Evolutionary conservation across 2,113 vertebrate genomes (phyloP), one percentile per base, ranked within the genome.

Genomic region (Euleptes europaea): DNA sequence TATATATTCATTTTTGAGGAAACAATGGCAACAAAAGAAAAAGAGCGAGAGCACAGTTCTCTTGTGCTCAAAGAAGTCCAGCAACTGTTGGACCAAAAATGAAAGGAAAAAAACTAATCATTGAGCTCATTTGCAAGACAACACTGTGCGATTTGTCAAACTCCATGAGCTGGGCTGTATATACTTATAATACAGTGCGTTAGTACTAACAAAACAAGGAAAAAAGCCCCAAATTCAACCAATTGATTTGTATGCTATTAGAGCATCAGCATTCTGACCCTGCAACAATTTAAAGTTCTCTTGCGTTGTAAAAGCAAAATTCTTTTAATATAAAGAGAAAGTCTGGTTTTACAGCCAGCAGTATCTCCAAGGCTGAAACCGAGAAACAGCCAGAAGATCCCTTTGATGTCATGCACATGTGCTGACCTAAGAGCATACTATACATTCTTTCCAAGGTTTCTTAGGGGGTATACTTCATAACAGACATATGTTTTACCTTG

Each of bases 401-500:
- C 74, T 94, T 95, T 93, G 90, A 94, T 93, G 89, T 89, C 85
- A 85, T 69, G 80, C 85, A 76, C 72, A 76, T 78, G 49, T 80
- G 81, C 86, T 95, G 91, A 92, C 92, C 92, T 90, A 89, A 86
- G 74, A 93, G 84, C 83, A 87, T 42, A 77, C 66, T 77, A 87
- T 89, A 86, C 81, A 84, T 87, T 95, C 91, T 92, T 93, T 86
- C 86, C 65, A 91, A 89, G 79, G 49, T 93, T 93, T 86, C 86
- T 86, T 90, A 57, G 73, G 73, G 85, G 88, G 86, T 90, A 92
- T 84, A 87, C 87, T 92, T 94, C 90, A 88, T 93, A 94, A 90
- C 88, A 93, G 90, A 90, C 93, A 92, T 89, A 91, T 92, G 92
- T 91, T 93, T 95, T 94, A 93, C 93, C 87, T 92, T 93, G 33